These are phyloP conservation scores for Aporrectodea caliginosa DNA, from an alignment of 1,140 invertebrate genomes.

Conservation along the genomic window DNA sequence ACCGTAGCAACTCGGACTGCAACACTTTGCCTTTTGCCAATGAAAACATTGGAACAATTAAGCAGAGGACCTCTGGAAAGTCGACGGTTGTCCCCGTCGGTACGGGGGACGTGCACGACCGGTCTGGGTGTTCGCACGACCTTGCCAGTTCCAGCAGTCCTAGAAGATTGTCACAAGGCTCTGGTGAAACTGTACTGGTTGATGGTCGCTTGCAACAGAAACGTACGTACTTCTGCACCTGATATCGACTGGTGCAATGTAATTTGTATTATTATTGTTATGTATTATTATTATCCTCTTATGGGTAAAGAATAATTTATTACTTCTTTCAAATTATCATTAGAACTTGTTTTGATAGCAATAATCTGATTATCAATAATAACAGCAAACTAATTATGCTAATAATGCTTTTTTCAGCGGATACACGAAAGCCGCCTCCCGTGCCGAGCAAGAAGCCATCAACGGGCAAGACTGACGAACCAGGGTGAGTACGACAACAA, in stretches of 20 bases:
- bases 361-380: too few relatives aligned
- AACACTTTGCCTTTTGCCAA: conserved; percentile 97
- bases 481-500: too few relatives aligned
- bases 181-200: background rate
- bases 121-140: background rate
- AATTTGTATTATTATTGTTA: too few relatives aligned
- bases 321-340: too few relatives aligned
- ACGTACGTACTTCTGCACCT: background rate
- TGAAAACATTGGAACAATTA: conserved; percentile 97
- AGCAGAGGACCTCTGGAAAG: conserved; percentile 61
- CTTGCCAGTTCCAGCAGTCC: background rate
- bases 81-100: background rate
- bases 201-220: background rate
- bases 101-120: background rate
- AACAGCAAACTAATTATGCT: too few relatives aligned
- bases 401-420: background rate
- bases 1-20: conserved; percentile 74
- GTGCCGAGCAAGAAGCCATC: background rate
- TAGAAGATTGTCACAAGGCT: too few relatives aligned
- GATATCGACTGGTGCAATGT: too few relatives aligned
- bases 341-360: too few relatives aligned
- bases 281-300: too few relatives aligned
- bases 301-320: too few relatives aligned
- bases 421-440: background rate
- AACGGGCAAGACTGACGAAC: background rate